phyloP scores from a whole-genome alignment of 2,888 invertebrate genomes.

The Peribatodes rhomboidaria region DNA sequence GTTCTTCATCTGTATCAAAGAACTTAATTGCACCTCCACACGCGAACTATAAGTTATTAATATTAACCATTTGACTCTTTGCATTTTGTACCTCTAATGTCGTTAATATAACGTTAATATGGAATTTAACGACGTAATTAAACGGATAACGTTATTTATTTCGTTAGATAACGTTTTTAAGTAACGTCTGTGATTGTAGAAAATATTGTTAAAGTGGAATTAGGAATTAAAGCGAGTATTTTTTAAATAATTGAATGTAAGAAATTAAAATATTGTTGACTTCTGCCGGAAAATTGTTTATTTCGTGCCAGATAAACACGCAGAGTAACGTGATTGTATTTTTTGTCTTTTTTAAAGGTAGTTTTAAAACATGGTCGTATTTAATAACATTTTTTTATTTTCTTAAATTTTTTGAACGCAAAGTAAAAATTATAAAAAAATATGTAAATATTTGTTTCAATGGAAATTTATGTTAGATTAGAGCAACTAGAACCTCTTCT shows the following conservation, averaged over 20 bases:
- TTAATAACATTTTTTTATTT: too few species aligned
- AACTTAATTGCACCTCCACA: slow-evolving; percentile 57
- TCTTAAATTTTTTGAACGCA: too few species aligned
- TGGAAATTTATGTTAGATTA: too few species aligned
- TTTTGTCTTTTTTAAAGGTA: too few species aligned
- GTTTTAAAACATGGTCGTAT: too few species aligned
- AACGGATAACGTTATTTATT: slow-evolving; percentile 36
- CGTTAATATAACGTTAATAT: slow-evolving; percentile 40
- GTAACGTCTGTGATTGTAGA: slow-evolving; percentile 10
- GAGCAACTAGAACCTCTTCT: too few species aligned
- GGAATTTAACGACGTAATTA: slow-evolving; percentile 46
- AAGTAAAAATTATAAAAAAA: too few species aligned
- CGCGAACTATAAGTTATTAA: slow-evolving; percentile 58
- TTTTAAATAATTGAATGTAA: background rate
- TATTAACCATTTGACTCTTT: slow-evolving; percentile 51
- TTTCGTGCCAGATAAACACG: too few species aligned
- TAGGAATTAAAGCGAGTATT: background rate
- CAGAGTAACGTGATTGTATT: too few species aligned
- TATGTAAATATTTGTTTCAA: too few species aligned
- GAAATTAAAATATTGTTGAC: background rate
- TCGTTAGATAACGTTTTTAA: slow-evolving; percentile 27
- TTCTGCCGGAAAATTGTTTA: too few species aligned
- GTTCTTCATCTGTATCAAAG: background rate
- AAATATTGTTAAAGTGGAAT: slow-evolving; percentile 11
- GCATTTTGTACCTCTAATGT: slow-evolving; percentile 45